Conservation (phyloP, 2,113 vertebrate genomes). For the Gila orcuttii region DNA sequence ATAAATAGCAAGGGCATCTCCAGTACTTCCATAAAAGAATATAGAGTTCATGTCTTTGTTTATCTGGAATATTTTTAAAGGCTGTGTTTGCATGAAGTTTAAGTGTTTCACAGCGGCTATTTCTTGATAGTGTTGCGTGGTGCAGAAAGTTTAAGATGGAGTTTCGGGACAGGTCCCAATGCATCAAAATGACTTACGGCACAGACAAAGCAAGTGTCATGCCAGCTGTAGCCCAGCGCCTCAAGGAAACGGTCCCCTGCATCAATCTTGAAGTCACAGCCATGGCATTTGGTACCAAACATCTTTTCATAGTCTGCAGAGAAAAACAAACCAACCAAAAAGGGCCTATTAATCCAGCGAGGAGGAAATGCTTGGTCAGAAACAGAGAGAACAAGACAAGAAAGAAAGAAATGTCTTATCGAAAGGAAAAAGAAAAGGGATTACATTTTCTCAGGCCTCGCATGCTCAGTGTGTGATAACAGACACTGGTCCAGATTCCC, state of each 20-base stretch:
- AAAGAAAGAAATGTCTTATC: slow-evolving; percentile 17
- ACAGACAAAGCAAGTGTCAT: slow-evolving; percentile 98
- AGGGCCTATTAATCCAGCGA: background rate
- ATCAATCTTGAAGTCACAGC: slow-evolving; percentile 99
- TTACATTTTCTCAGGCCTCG: slow-evolving; percentile 47
- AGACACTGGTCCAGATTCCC: slow-evolving; percentile 72
- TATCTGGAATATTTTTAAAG: background rate
- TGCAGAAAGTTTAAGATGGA: slow-evolving; percentile 45
- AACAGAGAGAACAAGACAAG: slow-evolving; percentile 17
- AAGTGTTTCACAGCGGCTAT: slow-evolving; percentile 48
- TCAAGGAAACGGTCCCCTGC: slow-evolving; percentile 98
- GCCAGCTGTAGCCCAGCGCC: slow-evolving; percentile 98
- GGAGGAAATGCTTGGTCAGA: slow-evolving; percentile 6
- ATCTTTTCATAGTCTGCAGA: slow-evolving; percentile 96
- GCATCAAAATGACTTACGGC: slow-evolving; percentile 88
- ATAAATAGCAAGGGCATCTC: background rate
- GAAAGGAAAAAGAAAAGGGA: slow-evolving; percentile 33
- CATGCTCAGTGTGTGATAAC: slow-evolving; percentile 58
- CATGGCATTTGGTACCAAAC: slow-evolving; percentile 98
- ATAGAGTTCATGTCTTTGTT: background rate
- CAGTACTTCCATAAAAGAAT: background rate
- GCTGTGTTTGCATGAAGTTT: no score
- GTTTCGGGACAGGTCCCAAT: slow-evolving; percentile 50
- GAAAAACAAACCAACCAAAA: slow-evolving; percentile 32
- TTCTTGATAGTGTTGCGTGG: slow-evolving; percentile 61